These are phyloP conservation scores for Apotomis betuletana DNA, from an alignment of 2,888 invertebrate species.

Conservation along the genomic window DNA sequence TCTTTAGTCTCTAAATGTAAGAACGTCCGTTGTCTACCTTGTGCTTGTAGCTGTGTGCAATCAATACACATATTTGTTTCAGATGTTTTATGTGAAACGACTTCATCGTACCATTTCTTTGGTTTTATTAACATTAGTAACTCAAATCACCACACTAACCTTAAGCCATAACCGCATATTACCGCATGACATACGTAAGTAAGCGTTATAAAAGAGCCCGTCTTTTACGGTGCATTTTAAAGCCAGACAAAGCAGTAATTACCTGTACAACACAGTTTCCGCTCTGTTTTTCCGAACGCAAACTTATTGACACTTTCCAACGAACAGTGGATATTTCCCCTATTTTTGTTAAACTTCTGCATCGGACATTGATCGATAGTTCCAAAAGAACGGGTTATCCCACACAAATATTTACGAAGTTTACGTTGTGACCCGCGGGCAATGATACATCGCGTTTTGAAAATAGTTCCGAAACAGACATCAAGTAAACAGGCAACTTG, in stretches of 20 bases:
- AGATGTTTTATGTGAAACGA: too few relatives aligned
- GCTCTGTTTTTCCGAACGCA: constrained; percentile 42
- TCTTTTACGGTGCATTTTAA: constrained; percentile 4
- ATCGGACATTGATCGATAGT: constrained; percentile 67
- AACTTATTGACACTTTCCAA: constrained; percentile 39
- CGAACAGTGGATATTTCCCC: constrained; percentile 49
- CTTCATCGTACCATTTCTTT: too few relatives aligned
- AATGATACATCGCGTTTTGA: constrained; percentile 57
- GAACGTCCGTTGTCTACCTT: too few relatives aligned
- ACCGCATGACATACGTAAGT: constrained; percentile 5
- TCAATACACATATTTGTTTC: too few relatives aligned
- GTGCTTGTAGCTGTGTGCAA: too few relatives aligned
- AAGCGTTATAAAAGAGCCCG: constrained; percentile 7
- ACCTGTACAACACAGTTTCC: constrained; percentile 17
- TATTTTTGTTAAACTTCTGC: constrained; percentile 60
- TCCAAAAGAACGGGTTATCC: constrained; percentile 61
- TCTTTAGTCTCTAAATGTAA: too few relatives aligned
- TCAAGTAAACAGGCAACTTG: constrained; percentile 32
- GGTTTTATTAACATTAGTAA: not conserved
- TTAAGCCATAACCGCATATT: not conserved
- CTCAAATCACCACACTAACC: not conserved
- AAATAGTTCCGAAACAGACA: constrained; percentile 43
- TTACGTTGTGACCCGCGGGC: constrained; percentile 48
- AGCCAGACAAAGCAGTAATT: constrained; percentile 18
- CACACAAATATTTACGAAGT: constrained; percentile 65